These are phyloP conservation scores for Ceratothoa steindachneri DNA, from an alignment of 2,888 invertebrate species.

Conservation along the genomic window DNA sequence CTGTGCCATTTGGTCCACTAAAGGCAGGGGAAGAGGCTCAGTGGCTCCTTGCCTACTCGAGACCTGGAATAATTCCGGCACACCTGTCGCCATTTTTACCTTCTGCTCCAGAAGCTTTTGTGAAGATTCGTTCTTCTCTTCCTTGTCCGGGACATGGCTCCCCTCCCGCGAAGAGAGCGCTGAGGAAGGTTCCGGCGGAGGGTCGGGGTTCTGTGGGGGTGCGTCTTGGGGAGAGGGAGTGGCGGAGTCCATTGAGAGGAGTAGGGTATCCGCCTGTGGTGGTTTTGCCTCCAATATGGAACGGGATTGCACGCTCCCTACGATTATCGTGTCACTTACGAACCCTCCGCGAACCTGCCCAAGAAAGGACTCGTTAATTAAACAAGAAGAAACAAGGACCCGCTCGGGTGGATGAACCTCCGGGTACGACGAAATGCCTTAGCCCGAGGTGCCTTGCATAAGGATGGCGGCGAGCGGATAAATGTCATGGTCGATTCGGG, in stretches of 20 bases:
- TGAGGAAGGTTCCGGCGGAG: conserved; percentile 8
- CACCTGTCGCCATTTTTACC: too few species aligned
- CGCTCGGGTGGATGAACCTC: not conserved
- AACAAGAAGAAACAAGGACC: conserved; percentile 14
- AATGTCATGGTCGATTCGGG: too few species aligned
- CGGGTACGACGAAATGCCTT: not conserved
- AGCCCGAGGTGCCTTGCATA: too few species aligned
- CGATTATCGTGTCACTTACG: conserved; percentile 56
- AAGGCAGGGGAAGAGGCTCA: too few species aligned
- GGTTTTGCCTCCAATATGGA: not conserved
- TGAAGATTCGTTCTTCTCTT: not conserved
- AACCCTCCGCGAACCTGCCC: conserved; percentile 75
- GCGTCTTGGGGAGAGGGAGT: conserved; percentile 6
- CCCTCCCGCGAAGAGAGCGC: conserved; percentile 12
- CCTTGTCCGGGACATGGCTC: conserved; percentile 25
- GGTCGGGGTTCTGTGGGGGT: conserved; percentile 26
- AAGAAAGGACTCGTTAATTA: conserved; percentile 17
- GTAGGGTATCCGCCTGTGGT: not conserved
- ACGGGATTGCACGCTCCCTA: conserved; percentile 44
- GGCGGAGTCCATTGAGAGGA: not conserved
- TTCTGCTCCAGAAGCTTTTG: conserved; percentile 36
- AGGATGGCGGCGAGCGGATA: too few species aligned
- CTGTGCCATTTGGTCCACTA: too few species aligned
- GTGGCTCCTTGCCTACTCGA: too few species aligned
- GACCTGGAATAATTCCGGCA: too few species aligned